Base-by-base conservation (phyloP, 2,113 vertebrate genomes). In the Rousettus leschenaultii region DNA sequence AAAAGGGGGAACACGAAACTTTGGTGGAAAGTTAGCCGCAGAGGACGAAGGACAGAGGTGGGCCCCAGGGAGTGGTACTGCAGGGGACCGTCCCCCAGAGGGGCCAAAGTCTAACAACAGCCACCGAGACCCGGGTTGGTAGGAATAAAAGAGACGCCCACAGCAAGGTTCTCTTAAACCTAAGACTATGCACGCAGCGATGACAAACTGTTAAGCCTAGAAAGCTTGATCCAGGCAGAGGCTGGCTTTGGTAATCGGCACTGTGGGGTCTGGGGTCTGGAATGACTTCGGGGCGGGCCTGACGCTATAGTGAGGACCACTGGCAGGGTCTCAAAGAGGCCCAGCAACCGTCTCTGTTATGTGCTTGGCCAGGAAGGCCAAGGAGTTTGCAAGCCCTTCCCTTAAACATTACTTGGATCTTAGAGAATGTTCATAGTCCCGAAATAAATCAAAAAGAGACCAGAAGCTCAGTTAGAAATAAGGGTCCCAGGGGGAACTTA, bases 81-180 rank as follows among this genome's bases (percentile, higher is more conserved):
- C 48, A 55, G 40, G 40, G 48, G 48, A 11, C 0, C 0, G 4
- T 11, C 43, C 43, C 7, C 4, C 13, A 4, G 10, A 51, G 28
- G 22, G 33, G 8, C 6, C 6, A 2, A 57, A 24, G n/a, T 21
- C 68, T 13, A 7, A 48, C 2, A 1, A 5, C 7, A 68, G 6
- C 33, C 28, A 11, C 21, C 0, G 22, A 63, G 61, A 71, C 40
- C 35, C 26, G 6, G 33, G n/a, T 1, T 2, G 12, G n/a, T 13
- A 38, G 38, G 45, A 33, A 48, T 19, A 6, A 28, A 70, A 22
- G 38, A 35, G n/a, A 57, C 55, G 7, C 40, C 14, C 59, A 4
- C 33, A 51, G 14, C 22, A 51, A 90, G 33, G 22, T 57, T 38
- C 33, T 73, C 45, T 63, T 30, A 63, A 63, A 63, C 12, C 26